Conservation (phyloP, 2,797 vertebrate species). For the Acanthurus lineatus region DNA sequence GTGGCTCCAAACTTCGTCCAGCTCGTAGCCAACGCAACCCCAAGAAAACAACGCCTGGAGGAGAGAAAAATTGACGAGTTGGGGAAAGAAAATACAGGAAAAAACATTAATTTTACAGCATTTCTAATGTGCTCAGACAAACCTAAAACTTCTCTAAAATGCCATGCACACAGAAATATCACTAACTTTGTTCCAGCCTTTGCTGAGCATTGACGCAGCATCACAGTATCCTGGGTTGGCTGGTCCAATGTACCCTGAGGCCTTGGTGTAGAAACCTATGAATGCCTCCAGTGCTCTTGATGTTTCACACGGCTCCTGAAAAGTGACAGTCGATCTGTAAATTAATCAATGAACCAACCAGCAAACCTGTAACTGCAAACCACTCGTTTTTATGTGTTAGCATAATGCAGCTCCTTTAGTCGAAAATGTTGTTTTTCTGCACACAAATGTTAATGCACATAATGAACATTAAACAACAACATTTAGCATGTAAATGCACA, state of each 20-base stretch:
- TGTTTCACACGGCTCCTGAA: constrained; percentile 90
- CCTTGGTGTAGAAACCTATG: constrained; percentile 82
- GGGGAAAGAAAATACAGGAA: neutral
- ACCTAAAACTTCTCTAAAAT: neutral
- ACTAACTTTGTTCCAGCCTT: constrained; percentile 90
- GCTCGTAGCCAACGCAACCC: constrained; percentile 88
- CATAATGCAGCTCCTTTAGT: neutral
- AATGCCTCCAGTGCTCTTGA: constrained; percentile 87
- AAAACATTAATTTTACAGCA: too few species aligned
- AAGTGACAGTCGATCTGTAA: neutral
- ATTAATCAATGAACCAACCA: neutral
- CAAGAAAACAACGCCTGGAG: constrained; percentile 90
- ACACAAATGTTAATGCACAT: neutral
- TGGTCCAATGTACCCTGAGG: constrained; percentile 90
- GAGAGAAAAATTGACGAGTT: neutral
- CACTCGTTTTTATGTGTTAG: neutral
- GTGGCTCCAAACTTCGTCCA: constrained; percentile 85
- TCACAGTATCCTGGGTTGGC: constrained; percentile 92
- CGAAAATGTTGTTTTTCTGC: neutral
- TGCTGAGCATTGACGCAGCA: constrained; percentile 87
- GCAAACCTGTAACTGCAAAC: accelerated
- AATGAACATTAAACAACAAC: too few species aligned
- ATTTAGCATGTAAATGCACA: too few species aligned
- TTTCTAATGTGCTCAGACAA: neutral
- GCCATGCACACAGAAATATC: too few species aligned